Evolutionary conservation across 2,888 invertebrate species (phyloP).

Genomic region (Sclerodermus sp.): DNA sequence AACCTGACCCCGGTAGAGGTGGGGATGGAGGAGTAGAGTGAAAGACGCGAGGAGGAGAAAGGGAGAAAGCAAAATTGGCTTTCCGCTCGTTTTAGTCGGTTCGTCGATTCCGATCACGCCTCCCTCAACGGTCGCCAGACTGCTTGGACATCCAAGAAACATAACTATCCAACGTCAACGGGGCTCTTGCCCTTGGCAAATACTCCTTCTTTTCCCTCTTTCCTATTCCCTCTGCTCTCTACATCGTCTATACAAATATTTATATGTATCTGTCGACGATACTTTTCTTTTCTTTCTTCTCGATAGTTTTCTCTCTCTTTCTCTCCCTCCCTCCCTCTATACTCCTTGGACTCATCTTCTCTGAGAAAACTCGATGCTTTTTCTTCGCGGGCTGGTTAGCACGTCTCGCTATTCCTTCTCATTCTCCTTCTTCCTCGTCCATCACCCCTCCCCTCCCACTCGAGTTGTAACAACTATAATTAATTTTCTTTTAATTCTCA

Average conservation of each 20-base stretch:
- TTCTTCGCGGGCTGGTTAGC: too few species aligned
- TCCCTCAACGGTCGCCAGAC: conserved; percentile 4
- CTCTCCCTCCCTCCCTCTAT: conserved; percentile 5
- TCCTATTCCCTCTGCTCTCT: too few species aligned
- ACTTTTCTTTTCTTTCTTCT: too few species aligned
- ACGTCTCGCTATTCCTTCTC: too few species aligned
- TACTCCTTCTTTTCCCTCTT: too few species aligned
- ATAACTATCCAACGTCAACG: too few species aligned
- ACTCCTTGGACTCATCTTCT: conserved; percentile 9
- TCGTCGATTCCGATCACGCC: conserved; percentile 22
- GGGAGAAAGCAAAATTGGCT: conserved; percentile 15
- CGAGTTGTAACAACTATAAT: conserved; percentile 43
- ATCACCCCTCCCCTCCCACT: conserved; percentile 35
- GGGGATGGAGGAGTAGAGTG: conserved; percentile 1
- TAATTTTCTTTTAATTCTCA: conserved; percentile 52
- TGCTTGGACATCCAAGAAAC: neutral
- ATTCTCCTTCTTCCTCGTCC: conserved; percentile 36
- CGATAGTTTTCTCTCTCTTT: neutral
- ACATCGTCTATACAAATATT: too few species aligned
- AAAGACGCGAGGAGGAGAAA: neutral
- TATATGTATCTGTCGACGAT: too few species aligned
- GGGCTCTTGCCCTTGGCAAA: too few species aligned
- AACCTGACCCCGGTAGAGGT: conserved; percentile 18
- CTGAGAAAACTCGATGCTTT: conserved; percentile 13
- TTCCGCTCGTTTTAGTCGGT: conserved; percentile 22